phyloP scores from a whole-genome alignment of 2,113 vertebrate genomes.

The Aegypius monachus region DNA sequence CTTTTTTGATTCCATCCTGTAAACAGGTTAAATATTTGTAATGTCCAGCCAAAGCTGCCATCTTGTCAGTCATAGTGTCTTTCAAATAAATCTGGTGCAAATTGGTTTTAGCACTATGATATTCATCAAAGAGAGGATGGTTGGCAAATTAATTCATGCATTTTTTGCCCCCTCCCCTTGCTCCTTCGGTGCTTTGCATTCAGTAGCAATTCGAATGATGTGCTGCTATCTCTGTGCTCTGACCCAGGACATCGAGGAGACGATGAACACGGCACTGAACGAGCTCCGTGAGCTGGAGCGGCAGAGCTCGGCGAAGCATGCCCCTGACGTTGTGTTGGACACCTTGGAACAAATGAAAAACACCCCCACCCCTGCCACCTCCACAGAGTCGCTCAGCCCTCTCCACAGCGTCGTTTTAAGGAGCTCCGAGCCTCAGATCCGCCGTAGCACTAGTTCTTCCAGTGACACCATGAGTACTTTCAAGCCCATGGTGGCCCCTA shows the following conservation, averaged over 20 bases:
- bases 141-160: neutral
- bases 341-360: constrained; percentile 92
- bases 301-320: constrained; percentile 93
- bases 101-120: neutral
- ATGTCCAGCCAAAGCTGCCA: neutral
- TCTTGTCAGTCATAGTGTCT: rapidly evolving
- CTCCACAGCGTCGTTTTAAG: constrained; percentile 81
- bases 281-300: constrained; percentile 95
- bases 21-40: neutral
- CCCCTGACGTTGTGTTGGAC: constrained; percentile 95
- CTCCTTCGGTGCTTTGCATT: neutral
- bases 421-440: constrained; percentile 84
- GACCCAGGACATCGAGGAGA: constrained; percentile 95
- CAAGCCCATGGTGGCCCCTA: constrained; percentile 89
- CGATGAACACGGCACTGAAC: constrained; percentile 96
- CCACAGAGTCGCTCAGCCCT: constrained; percentile 87
- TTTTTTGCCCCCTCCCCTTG: neutral
- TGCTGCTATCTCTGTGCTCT: constrained; percentile 2
- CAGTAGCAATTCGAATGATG: neutral
- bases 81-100: neutral
- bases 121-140: neutral
- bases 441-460: constrained; percentile 91
- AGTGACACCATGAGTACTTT: constrained; percentile 96
- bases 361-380: constrained; percentile 75
- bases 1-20: neutral